Evolutionary conservation across 2,888 invertebrate genomes (phyloP), one percentile per base, ranked within the genome.

Genomic region (Blera fallax): DNA sequence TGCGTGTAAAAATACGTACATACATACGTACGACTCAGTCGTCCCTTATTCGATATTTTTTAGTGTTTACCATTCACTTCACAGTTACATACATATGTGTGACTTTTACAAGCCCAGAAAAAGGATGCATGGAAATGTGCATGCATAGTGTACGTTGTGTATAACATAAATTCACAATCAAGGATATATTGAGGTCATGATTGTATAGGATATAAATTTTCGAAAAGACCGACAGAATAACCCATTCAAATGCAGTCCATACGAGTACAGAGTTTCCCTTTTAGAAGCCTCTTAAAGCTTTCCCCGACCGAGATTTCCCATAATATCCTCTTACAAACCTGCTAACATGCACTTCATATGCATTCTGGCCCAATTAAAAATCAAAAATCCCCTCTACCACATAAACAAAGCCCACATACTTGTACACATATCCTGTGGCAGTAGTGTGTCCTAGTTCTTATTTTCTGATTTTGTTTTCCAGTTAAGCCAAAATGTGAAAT

Each of bases 401-500:
- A 16, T 5, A 32, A 1, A 32, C 45, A 37, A 29, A 34, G 14
- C 43, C 14, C 11, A 43, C 18, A 54, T 8, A 34, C 24, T 34
- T 2, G 3, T 2, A 27, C 10, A 32, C 1, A 4, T 14, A 50
- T 21, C 14, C 21, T 27, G 7, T 45, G 32, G n/a, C n/a, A n/a
- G n/a, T 27, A 40, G 16, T 43, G 43, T 43, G 45, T 77, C 48
- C 76, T 56, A 70, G 76, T 81, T 70, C 50, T 81, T 48, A 76
- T 34, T 24, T 34, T 32, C 37, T 69, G 56, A 56, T 88, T 80
- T 70, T 60, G 14, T 80, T 67, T 92, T 93, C 11, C 93, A 98
- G 98, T 94, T 93, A 95, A 96, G 88, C 98, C 98, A 0, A 96
- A 96, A 89, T 98, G 98, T 90, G 94, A 95, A 67, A 96, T 98